Evolutionary conservation across 2,113 vertebrate genomes (phyloP), one percentile per base, ranked within the genome.

Genomic region (Lepidothrix coronata): DNA sequence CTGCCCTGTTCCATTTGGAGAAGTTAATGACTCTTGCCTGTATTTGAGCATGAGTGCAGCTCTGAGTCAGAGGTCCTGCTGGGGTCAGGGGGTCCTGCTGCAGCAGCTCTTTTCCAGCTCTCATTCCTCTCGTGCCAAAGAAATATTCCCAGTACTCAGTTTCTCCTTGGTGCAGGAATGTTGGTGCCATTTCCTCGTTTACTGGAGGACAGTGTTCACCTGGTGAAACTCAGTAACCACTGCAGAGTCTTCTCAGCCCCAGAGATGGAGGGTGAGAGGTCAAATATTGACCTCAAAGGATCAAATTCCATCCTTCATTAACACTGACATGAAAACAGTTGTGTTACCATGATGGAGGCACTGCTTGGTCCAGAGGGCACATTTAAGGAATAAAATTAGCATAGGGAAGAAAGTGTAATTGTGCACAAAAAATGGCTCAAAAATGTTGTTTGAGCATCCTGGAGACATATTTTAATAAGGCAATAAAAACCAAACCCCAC

Each of bases 361-460:
- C 37, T 37, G 49, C 46, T 58, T 67, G 55, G 62, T 73, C 74
- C 71, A 58, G 82, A 55, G 85, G 78, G 57, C 67, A 58, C 20
- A 4, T 75, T 75, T 57, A 67, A 49, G 46, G 58, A 66, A 68
- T 48, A 41, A 83, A 89, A 78, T 72, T 61, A 84, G 52, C 65
- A 68, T 6, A 89, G 35, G 39, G 62, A 72, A 74, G 57, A 74
- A 77, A 88, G n/a, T 25, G 23, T 67, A 91, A 91, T 91, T 89
- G 70, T n/a, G 61, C 65, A 67, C 48, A 11, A 81, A 92, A 86
- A 59, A 51, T 3, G 25, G 17, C 35, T 63, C 44, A 39, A 31
- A 95, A 92, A 77, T 41, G 35, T 61, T 85, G 41, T 81, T 62
- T 71, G 73, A 81, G 54, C 83, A 84, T 70, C 51, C 59, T 85